Evolutionary conservation across 1,140 invertebrate genomes (phyloP).

Genomic region (Agrilus planipennis): DNA sequence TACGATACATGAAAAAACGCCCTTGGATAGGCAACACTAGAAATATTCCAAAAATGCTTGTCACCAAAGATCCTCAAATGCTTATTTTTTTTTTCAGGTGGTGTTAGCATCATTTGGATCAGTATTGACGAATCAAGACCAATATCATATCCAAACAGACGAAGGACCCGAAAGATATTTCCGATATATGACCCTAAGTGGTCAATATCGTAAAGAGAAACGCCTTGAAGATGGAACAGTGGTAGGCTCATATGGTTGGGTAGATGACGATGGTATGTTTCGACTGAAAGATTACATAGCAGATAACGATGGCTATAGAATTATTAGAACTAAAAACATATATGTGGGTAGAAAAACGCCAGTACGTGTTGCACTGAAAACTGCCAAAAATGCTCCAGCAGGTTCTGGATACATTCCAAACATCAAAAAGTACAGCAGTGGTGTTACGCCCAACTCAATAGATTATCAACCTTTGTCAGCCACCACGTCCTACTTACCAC

Average conservation of each 20-base stretch:
- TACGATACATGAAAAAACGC: no score
- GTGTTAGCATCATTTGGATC: constrained; percentile 10
- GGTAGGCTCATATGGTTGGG: constrained; percentile 67
- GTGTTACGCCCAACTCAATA: no score
- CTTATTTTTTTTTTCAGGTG: constrained; percentile 14
- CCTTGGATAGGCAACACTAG: no score
- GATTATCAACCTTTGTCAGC: no score
- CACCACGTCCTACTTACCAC: no score
- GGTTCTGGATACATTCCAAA: no score
- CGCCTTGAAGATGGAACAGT: constrained; percentile 70
- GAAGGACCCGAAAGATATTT: constrained; percentile 77
- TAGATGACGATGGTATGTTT: constrained; percentile 68
- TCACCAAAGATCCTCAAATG: no score
- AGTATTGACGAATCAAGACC: constrained; percentile 46
- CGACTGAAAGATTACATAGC: constrained; percentile 78
- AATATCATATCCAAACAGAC: constrained; percentile 87
- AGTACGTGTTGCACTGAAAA: constrained; percentile 52
- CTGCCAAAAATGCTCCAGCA: constrained; percentile 55
- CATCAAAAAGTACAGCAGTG: no score
- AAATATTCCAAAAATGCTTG: no score
- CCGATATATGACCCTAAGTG: constrained; percentile 74
- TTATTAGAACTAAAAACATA: constrained; percentile 67
- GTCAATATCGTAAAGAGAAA: constrained; percentile 79
- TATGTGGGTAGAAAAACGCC: constrained; percentile 58
- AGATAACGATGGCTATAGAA: constrained; percentile 64